These are phyloP conservation scores for Leptobrachium leishanense DNA, from an alignment of 2,113 vertebrate species.

Conservation along the genomic window DNA sequence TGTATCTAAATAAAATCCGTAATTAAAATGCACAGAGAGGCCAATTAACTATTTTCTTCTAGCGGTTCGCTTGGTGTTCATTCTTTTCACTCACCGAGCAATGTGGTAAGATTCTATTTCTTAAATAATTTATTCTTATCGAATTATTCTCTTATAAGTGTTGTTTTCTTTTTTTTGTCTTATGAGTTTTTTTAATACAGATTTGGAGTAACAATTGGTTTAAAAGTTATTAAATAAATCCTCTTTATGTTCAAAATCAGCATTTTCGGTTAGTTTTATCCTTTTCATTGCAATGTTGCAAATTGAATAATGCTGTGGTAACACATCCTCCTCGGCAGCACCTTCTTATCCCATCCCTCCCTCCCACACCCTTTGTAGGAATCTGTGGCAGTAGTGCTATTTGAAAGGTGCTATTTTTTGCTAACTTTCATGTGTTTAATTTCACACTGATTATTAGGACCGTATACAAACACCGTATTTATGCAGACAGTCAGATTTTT, in stretches of 20 bases:
- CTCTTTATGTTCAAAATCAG: conserved; percentile 27
- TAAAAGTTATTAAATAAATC: conserved; percentile 22
- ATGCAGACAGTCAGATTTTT: no score
- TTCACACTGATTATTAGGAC: no score
- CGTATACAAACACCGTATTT: no score
- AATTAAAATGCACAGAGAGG: conserved; percentile 48
- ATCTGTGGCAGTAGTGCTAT: not conserved
- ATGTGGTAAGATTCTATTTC: not conserved
- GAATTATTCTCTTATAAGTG: no score
- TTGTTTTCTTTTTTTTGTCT: no score
- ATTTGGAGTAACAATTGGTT: not conserved
- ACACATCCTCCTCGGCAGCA: conserved; percentile 1
- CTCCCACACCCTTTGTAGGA: not conserved
- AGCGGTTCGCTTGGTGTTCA: not conserved
- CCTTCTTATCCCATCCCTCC: not conserved
- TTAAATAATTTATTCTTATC: not conserved
- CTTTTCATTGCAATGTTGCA: not conserved
- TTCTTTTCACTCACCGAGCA: not conserved
- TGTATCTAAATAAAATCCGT: conserved; percentile 53
- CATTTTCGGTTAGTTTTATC: not conserved
- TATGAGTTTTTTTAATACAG: no score
- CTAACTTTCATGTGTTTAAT: not conserved
- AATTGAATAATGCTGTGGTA: conserved; percentile 16
- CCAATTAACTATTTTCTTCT: conserved; percentile 35
- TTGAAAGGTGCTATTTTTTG: not conserved